A percentile compares a stretch with the other conserved stretches of the same genome.
Evolutionary conservation across 1,140 invertebrate genomes (phyloP).

Genomic region (Arctopsyche grandis): DNA sequence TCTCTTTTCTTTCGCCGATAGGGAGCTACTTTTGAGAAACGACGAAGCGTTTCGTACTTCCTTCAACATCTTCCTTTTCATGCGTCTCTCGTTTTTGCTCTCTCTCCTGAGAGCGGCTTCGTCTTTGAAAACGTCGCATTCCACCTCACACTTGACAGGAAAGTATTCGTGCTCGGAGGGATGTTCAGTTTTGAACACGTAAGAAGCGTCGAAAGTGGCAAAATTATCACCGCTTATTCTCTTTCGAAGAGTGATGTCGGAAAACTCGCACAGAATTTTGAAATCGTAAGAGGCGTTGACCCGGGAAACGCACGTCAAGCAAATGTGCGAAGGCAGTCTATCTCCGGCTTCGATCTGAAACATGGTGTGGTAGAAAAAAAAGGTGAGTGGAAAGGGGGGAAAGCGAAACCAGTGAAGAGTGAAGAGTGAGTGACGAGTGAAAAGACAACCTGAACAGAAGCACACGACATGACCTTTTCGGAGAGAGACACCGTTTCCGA

Average conservation of each 20-base stretch:
- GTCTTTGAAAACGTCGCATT: not conserved
- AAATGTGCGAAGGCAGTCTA: constrained; percentile 60
- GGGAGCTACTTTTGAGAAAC: too few species aligned
- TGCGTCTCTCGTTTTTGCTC: not conserved
- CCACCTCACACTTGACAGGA: not conserved
- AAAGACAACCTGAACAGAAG: constrained; percentile 45
- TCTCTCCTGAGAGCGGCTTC: not conserved
- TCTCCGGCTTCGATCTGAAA: constrained; percentile 61
- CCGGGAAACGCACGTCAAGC: constrained; percentile 57
- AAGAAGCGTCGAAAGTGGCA: not conserved
- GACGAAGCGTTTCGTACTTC: not conserved
- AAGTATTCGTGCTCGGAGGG: not conserved
- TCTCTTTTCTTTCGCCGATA: too few species aligned
- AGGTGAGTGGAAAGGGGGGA: too few species aligned
- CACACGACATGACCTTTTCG: constrained; percentile 49
- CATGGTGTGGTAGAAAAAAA: too few species aligned
- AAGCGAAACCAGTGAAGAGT: too few species aligned
- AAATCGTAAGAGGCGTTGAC: constrained; percentile 60
- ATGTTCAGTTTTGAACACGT: not conserved
- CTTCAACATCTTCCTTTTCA: not conserved
- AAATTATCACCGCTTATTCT: not conserved
- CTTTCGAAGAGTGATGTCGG: constrained; percentile 57
- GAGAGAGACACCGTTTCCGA: constrained; percentile 40
- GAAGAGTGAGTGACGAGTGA: not conserved
- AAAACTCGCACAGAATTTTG: constrained; percentile 59